Conservation (phyloP, 2,888 invertebrate species). For the Geophilus truncorum region DNA sequence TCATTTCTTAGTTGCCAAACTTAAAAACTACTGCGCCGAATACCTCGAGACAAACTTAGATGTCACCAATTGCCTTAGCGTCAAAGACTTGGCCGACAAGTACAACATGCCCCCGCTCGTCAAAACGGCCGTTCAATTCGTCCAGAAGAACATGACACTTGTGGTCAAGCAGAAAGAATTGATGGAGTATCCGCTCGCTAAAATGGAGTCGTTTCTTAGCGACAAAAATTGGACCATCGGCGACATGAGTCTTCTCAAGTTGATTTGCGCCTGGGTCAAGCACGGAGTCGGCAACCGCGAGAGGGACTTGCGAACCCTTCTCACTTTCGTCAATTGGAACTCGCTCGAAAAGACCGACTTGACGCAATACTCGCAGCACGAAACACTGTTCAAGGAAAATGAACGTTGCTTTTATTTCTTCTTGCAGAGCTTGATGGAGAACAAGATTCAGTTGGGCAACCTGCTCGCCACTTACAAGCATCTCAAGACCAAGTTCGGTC, state of each 20-base stretch:
- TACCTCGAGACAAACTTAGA: slow-evolving; percentile 60
- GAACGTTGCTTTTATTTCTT: slow-evolving; percentile 57
- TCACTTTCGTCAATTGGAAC: slow-evolving; percentile 54
- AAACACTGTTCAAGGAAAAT: slow-evolving; percentile 56
- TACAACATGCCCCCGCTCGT: slow-evolving; percentile 57
- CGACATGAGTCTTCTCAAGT: slow-evolving; percentile 49
- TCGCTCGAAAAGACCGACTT: slow-evolving; percentile 52
- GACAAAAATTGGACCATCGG: slow-evolving; percentile 52
- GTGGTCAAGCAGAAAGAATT: slow-evolving; percentile 57
- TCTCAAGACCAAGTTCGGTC: slow-evolving; percentile 38
- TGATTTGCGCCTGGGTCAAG: slow-evolving; percentile 57
- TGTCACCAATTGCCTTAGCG: slow-evolving; percentile 59
- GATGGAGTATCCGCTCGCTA: slow-evolving; percentile 51
- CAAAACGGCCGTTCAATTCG: slow-evolving; percentile 56
- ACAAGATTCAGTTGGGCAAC: slow-evolving; percentile 53
- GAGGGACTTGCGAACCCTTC: slow-evolving; percentile 54
- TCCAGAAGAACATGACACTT: slow-evolving; percentile 54
- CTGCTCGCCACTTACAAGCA: slow-evolving; percentile 40
- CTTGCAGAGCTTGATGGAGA: slow-evolving; percentile 53
- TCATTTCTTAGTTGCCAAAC: slow-evolving; percentile 58
- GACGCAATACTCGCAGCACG: slow-evolving; percentile 56
- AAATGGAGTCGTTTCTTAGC: slow-evolving; percentile 54
- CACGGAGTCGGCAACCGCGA: slow-evolving; percentile 53
- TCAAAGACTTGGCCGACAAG: slow-evolving; percentile 58
- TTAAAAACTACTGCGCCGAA: slow-evolving; percentile 61